phyloP scores from a whole-genome alignment of 2,797 vertebrate genomes.

The Pelochelys cantorii region DNA sequence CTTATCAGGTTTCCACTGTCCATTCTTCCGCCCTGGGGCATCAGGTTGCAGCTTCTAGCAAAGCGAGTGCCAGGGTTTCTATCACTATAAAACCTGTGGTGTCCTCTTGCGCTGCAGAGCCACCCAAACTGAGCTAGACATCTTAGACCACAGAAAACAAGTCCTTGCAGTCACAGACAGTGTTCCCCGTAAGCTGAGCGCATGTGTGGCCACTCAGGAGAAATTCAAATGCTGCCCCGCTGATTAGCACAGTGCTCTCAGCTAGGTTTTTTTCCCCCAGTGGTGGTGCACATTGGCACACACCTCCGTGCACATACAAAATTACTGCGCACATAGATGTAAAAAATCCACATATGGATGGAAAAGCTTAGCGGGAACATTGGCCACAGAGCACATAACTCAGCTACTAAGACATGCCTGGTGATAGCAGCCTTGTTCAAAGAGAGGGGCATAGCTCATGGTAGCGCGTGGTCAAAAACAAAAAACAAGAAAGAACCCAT shows the following conservation, averaged over 20 bases:
- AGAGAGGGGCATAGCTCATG: neutral
- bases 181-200: too few relatives aligned
- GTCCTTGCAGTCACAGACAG: neutral
- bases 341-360: too few relatives aligned
- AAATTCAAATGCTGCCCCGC: too few relatives aligned
- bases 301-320: too few relatives aligned
- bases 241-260: too few relatives aligned
- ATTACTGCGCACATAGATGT: too few relatives aligned
- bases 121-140: conserved; percentile 29
- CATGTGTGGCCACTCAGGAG: too few relatives aligned
- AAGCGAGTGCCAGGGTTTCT: neutral
- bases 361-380: too few relatives aligned
- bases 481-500: neutral
- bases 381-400: fast-evolving
- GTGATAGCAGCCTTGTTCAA: conserved; percentile 18
- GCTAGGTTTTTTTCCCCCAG: too few relatives aligned
- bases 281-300: too few relatives aligned
- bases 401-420: conserved; percentile 11
- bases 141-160: fast-evolving
- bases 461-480: fast-evolving
- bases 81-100: neutral
- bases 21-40: neutral
- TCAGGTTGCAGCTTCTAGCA: neutral
- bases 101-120: conserved; percentile 14
- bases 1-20: fast-evolving